These are phyloP conservation scores for Helicoverpa assulta DNA, from an alignment of 2,888 invertebrate species.

Conservation along the genomic window DNA sequence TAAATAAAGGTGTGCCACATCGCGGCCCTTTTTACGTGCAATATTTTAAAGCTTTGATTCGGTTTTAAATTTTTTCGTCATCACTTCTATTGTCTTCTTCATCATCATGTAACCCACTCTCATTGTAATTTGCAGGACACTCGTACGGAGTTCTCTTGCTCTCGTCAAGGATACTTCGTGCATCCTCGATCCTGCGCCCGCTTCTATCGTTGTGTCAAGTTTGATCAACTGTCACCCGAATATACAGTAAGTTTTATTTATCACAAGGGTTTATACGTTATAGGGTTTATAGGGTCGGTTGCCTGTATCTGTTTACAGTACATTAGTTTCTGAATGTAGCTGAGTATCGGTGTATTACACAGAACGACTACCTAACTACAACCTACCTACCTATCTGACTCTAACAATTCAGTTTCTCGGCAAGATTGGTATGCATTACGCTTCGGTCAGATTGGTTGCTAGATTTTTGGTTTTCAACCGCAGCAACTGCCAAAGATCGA, in stretches of 20 bases:
- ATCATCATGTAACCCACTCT: background rate
- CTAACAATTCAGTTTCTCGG: too few species aligned
- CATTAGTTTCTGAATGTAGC: too few species aligned
- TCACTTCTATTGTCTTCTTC: background rate
- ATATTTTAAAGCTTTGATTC: background rate
- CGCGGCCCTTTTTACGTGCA: background rate
- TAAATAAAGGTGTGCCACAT: background rate
- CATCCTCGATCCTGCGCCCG: conserved; percentile 94
- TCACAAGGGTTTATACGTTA: too few species aligned
- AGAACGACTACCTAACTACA: too few species aligned
- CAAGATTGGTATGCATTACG: too few species aligned
- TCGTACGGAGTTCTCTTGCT: conserved; percentile 93
- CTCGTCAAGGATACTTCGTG: conserved; percentile 94
- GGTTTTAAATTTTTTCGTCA: background rate
- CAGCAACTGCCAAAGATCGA: too few species aligned
- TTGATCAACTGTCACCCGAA: conserved; percentile 93
- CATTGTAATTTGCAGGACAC: conserved; percentile 86
- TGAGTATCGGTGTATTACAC: too few species aligned
- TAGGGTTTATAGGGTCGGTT: too few species aligned
- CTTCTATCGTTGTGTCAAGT: conserved; percentile 95
- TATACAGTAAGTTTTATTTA: conserved; percentile 90
- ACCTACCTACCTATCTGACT: too few species aligned
- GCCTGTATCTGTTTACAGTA: too few species aligned
- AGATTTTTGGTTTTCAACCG: too few species aligned
- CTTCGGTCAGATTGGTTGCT: too few species aligned